These are phyloP conservation scores for Tupaia chinensis DNA, from an alignment of 2,113 vertebrate genomes.

Conservation along the genomic window DNA sequence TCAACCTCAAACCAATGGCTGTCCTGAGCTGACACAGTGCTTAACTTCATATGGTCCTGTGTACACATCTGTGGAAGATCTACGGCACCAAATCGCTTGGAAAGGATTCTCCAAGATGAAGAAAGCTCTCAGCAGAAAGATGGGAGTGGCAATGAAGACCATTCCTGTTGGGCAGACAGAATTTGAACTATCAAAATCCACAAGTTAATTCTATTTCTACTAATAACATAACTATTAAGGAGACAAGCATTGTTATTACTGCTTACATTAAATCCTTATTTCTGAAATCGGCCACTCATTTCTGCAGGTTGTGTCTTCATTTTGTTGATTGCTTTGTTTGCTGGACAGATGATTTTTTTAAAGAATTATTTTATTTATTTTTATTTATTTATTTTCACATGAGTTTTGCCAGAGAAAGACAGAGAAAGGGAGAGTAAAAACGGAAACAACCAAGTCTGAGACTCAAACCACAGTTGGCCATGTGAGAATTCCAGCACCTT, in stretches of 20 bases:
- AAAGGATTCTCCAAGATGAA: neutral
- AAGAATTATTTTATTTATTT: too few relatives aligned
- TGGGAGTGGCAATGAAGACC: neutral
- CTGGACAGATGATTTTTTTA: too few relatives aligned
- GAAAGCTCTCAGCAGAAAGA: neutral
- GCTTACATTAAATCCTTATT: conserved; percentile 44
- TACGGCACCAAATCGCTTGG: neutral
- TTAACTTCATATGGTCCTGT: neutral
- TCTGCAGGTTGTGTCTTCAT: too few relatives aligned
- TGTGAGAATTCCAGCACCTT: too few relatives aligned
- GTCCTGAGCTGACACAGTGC: neutral
- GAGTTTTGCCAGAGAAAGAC: too few relatives aligned
- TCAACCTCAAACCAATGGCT: neutral
- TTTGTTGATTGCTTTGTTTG: too few relatives aligned
- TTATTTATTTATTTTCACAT: too few relatives aligned
- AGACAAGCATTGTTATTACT: neutral
- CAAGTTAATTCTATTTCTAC: conserved; percentile 48
- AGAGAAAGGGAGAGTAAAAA: too few relatives aligned
- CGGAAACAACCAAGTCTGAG: too few relatives aligned
- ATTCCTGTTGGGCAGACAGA: neutral
- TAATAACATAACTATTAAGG: neutral
- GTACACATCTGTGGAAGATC: neutral
- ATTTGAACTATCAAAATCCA: neutral
- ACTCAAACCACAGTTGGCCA: too few relatives aligned
- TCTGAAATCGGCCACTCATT: conserved; percentile 2